Conservation (phyloP, 2,888 invertebrate genomes). For the Chloroclystis v-ata region DNA sequence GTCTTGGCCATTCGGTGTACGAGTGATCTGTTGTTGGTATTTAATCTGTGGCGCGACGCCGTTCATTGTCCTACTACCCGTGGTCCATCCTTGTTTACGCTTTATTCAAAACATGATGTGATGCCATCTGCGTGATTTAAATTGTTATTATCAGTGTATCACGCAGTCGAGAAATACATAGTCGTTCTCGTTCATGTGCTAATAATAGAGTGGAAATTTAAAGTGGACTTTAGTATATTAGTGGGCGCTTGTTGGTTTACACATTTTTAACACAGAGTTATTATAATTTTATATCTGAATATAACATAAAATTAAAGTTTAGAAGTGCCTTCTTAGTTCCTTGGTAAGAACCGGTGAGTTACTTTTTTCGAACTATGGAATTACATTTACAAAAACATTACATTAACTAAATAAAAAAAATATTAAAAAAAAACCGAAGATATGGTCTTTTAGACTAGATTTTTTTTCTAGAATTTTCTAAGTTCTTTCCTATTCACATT, state of each 20-base stretch:
- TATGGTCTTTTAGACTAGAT: too few species aligned
- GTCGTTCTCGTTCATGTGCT: slow-evolving; percentile 38
- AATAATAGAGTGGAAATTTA: slow-evolving; percentile 48
- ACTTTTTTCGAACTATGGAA: too few species aligned
- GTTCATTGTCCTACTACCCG: slow-evolving; percentile 39
- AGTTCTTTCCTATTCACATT: too few species aligned
- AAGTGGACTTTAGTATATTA: slow-evolving; percentile 41
- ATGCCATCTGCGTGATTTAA: slow-evolving; percentile 30
- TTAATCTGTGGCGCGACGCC: slow-evolving; percentile 19
- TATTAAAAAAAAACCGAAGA: too few species aligned
- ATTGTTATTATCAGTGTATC: slow-evolving; percentile 30
- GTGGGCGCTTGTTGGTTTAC: slow-evolving; percentile 32
- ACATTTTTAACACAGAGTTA: not conserved
- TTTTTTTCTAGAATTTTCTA: too few species aligned
- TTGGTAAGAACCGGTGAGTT: too few species aligned
- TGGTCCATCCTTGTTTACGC: slow-evolving; percentile 39
- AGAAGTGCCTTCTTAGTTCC: too few species aligned
- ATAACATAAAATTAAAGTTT: too few species aligned
- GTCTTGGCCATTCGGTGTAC: slow-evolving; percentile 32
- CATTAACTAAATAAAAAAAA: too few species aligned
- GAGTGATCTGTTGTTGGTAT: slow-evolving; percentile 35
- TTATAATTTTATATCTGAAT: not conserved
- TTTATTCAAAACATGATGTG: slow-evolving; percentile 18
- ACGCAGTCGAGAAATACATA: slow-evolving; percentile 16
- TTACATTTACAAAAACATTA: too few species aligned